phyloP scores from a whole-genome alignment of 1,140 invertebrate genomes.

The Bilobella aurantiaca region DNA sequence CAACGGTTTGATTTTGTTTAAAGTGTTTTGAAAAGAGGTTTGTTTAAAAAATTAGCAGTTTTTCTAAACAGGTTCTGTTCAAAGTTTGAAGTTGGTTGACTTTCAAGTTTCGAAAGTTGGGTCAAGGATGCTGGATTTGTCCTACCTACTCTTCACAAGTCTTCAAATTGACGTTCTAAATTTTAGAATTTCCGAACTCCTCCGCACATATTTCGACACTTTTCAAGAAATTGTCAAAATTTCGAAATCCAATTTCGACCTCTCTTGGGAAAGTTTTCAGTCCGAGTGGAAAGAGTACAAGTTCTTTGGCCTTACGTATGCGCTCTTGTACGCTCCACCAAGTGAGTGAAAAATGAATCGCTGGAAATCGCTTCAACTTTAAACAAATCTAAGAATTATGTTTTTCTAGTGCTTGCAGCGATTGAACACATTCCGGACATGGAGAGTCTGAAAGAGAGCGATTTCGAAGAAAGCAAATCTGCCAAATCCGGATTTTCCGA shows the following conservation, averaged over 20 bases:
- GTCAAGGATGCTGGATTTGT: conserved; percentile 10
- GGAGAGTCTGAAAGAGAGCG: not conserved
- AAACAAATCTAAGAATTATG: not conserved
- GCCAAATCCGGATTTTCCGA: no score
- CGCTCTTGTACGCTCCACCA: conserved; percentile 7
- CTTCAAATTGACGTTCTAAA: conserved; percentile 3
- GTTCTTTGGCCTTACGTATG: conserved; percentile 7
- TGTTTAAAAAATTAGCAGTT: not conserved
- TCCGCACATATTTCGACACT: conserved; percentile 15
- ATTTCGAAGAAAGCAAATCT: no score
- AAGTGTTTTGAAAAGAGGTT: not conserved
- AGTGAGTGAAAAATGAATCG: not conserved
- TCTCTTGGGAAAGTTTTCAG: conserved; percentile 13
- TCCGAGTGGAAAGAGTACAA: conserved; percentile 13
- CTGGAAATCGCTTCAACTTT: not conserved
- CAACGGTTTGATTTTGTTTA: not conserved
- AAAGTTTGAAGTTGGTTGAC: conserved; percentile 7
- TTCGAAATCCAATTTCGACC: not conserved
- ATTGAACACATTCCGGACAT: conserved; percentile 5
- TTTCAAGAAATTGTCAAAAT: not conserved
- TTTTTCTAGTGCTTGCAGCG: not conserved
- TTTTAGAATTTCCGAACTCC: not conserved
- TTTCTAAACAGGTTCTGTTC: not conserved
- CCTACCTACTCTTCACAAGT: conserved; percentile 19
- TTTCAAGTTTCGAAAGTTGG: conserved; percentile 14